phyloP scores from a whole-genome alignment of 2,113 vertebrate species.

The Heterotis niloticus region DNA sequence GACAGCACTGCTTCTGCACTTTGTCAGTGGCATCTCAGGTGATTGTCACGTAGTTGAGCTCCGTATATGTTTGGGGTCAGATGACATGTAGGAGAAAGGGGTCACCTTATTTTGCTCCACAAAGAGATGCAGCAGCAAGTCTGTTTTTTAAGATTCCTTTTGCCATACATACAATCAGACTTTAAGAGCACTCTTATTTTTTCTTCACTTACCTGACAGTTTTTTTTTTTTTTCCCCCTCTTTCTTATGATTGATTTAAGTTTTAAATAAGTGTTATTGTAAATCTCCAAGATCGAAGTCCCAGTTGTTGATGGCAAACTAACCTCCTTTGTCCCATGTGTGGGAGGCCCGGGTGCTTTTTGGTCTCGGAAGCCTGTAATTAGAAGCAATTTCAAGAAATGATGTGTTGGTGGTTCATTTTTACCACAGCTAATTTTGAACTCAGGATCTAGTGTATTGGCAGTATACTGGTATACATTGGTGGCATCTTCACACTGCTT shows the following conservation, averaged over 20 bases:
- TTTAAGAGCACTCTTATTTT: too few species aligned
- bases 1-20: too few species aligned
- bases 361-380: conserved; percentile 24
- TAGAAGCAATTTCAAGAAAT: conserved; percentile 21
- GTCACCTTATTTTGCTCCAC: too few species aligned
- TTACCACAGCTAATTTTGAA: conserved; percentile 40
- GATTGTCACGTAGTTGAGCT: too few species aligned
- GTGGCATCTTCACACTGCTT: conserved; percentile 38
- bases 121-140: too few species aligned
- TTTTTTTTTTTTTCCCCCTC: conserved; percentile 43
- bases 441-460: conserved; percentile 45
- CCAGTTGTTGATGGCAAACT: not conserved
- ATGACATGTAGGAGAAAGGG: too few species aligned
- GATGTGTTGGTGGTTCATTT: conserved; percentile 22
- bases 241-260: conserved; percentile 28
- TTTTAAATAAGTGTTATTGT: not conserved
- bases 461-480: conserved; percentile 11
- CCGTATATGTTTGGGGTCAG: too few species aligned
- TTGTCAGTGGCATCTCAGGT: too few species aligned
- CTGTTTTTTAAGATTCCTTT: too few species aligned
- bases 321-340: conserved; percentile 1
- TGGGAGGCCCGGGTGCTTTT: not conserved
- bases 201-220: not conserved
- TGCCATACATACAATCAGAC: too few species aligned
- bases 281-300: not conserved